A percentile compares a stretch with the other conserved stretches of the same genome.
phyloP scores from a whole-genome alignment of 2,113 vertebrate species.

The Columba livia region DNA sequence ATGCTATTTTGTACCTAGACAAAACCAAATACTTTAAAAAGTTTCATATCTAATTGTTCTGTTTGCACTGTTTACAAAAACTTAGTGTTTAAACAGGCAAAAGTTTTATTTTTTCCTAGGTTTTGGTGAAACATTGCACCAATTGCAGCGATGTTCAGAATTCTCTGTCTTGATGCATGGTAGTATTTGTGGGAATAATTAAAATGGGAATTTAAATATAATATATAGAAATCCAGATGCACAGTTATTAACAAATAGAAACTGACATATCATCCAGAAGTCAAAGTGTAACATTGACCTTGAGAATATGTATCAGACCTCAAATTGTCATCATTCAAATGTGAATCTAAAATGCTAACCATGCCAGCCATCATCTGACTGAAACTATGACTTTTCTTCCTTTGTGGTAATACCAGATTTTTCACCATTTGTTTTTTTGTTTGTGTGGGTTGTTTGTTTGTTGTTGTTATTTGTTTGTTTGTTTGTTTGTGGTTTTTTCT shows the following conservation, averaged over 20 bases:
- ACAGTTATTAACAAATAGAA: neutral
- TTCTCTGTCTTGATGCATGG: neutral
- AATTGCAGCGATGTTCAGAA: neutral
- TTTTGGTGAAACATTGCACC: neutral
- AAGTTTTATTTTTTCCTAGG: neutral
- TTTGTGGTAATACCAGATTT: neutral
- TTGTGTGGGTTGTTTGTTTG: too few species aligned
- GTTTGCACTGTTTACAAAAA: neutral
- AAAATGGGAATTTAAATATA: neutral
- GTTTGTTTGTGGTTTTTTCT: too few species aligned
- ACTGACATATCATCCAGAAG: neutral
- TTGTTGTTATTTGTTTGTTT: neutral
- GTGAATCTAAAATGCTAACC: neutral
- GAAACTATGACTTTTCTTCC: neutral
- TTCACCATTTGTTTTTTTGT: neutral
- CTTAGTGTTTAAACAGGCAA: neutral
- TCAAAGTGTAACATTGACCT: neutral
- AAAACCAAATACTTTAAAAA: neutral
- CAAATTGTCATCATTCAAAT: neutral
- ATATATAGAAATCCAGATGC: neutral
- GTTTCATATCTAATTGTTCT: neutral
- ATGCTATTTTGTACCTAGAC: neutral
- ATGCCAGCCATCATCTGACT: neutral
- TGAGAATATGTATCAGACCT: neutral
- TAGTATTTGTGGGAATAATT: neutral